These are phyloP conservation scores for Hyposmocoma kahamanoa DNA, from an alignment of 1,140 invertebrate species.

Conservation along the genomic window DNA sequence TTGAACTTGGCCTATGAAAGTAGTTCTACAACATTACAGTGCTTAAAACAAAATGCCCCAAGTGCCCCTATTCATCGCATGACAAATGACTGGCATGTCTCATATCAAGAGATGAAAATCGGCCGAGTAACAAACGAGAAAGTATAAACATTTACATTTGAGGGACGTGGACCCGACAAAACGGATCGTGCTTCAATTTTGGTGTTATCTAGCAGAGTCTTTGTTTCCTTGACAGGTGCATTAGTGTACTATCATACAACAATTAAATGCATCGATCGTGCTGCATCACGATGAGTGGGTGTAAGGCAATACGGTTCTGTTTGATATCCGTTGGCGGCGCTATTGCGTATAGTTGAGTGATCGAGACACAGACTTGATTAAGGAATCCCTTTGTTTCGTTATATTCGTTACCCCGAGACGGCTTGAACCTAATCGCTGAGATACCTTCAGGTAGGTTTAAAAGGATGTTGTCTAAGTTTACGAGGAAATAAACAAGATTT, in stretches of 20 bases:
- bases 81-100: conserved; percentile 61
- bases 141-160: conserved; percentile 71
- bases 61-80: conserved; percentile 23
- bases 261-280: conserved; percentile 62
- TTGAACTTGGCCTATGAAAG: neutral
- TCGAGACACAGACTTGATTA: conserved; percentile 34
- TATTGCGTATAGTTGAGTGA: conserved; percentile 29
- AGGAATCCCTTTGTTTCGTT: conserved; percentile 55
- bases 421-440: too few relatives aligned
- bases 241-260: conserved; percentile 65
- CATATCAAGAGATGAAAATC: conserved; percentile 41
- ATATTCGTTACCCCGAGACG: too few relatives aligned
- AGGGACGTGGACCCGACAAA: conserved; percentile 29
- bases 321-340: conserved; percentile 15
- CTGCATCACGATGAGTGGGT: conserved; percentile 51
- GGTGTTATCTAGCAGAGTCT: conserved; percentile 51
- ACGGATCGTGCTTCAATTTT: conserved; percentile 52
- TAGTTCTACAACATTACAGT: neutral
- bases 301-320: conserved; percentile 19
- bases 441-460: too few relatives aligned
- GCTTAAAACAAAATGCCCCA: neutral
- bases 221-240: conserved; percentile 70
- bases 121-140: conserved; percentile 35
- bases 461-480: too few relatives aligned
- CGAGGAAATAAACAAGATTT: too few relatives aligned